Base-by-base conservation (phyloP, 2,797 vertebrate species). In the Sphaeramia orbicularis region DNA sequence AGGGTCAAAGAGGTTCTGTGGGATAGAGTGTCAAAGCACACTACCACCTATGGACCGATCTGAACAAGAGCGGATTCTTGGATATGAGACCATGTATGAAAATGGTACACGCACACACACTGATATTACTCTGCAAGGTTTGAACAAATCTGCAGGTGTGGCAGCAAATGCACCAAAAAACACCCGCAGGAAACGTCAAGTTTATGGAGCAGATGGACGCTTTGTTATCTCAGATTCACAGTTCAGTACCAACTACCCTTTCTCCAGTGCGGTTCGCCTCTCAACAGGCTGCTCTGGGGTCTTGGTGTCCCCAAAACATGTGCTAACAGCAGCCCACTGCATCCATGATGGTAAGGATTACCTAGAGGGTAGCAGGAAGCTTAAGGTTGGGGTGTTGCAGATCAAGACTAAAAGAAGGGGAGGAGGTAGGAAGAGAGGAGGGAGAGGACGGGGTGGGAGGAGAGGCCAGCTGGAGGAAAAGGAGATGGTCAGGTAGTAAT, bases 241-340 rank as follows among this genome's bases (percentile, higher is more conserved):
- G 10, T 99, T 95, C 63, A 81, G 92, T 66, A 96, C 95, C 70
- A 95, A 89, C 37, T 98, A 95, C 68, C 97, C 97, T 0, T 99
- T 99, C 84, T 96, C 91, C 4, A 92, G 96, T 0, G 95, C 97
- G 0, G 96, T 97, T 35, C 96, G 96, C 79, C 89, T 99, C 62
- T 98, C 96, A 80, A 95, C 94, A 0, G 96, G 96, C 48, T 99
- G 97, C 76, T 97, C 97, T 0, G 97, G 97, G 2, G 87, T 97
- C 10, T 92, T 98, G 0, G 24, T 99, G 2, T 97, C 96, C 10
- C 93, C 93, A 0, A 95, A 70, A 42, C 97, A 99, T 0, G 96
- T 97, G 14, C 89, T 99, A 7, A 99, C 97, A 0, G 96, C 97
- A 0, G 97, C 97, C 21, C 96, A 95, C 78, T 99, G 97, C n/a